Evolutionary conservation across 1,140 invertebrate species (phyloP).

Genomic region (Apis laboriosa): DNA sequence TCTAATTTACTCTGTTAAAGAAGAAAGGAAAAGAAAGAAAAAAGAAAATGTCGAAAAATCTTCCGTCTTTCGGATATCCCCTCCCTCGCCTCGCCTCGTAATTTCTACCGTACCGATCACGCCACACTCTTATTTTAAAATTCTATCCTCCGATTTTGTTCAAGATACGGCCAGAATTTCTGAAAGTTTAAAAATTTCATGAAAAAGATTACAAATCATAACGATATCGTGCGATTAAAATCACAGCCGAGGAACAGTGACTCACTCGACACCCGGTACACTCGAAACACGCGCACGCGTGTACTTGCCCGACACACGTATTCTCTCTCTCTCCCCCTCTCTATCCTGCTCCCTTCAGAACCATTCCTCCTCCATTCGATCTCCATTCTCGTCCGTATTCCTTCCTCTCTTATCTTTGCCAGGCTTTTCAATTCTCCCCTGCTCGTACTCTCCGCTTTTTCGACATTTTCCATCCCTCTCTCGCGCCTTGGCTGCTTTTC

Average conservation of each 20-base stretch:
- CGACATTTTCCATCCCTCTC: conserved; percentile 11
- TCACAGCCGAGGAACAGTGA: background rate
- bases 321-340: background rate
- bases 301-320: conserved; percentile 28
- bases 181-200: too few species aligned
- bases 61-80: too few species aligned
- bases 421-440: background rate
- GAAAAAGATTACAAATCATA: too few species aligned
- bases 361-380: background rate
- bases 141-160: too few species aligned
- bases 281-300: conserved; percentile 51
- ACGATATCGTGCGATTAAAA: too few species aligned
- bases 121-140: too few species aligned
- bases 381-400: background rate
- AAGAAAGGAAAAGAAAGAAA: too few species aligned
- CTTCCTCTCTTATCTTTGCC: conserved; percentile 10
- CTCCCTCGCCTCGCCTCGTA: too few species aligned
- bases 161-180: too few species aligned
- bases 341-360: background rate
- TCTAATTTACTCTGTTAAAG: too few species aligned
- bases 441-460: background rate
- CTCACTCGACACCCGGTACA: conserved; percentile 44
- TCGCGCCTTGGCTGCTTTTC: background rate
- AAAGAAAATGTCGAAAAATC: too few species aligned
- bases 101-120: too few species aligned